Evolutionary conservation across 2,797 vertebrate genomes (phyloP).

Genomic region (Pseudochaenichthys georgianus): DNA sequence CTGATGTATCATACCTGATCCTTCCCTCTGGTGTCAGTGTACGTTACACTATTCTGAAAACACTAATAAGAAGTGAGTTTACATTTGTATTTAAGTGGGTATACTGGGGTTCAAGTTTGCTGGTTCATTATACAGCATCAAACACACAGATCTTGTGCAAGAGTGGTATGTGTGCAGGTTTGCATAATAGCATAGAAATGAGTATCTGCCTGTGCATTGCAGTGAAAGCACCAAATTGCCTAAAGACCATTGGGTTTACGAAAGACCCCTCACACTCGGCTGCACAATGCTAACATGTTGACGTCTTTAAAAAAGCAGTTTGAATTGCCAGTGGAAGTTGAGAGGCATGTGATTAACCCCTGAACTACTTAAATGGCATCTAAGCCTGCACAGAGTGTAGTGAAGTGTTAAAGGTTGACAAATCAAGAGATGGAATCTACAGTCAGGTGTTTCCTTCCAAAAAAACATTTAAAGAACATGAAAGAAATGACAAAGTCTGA

Average conservation of each 20-base stretch:
- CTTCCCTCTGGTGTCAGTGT: not conserved
- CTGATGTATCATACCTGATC: not conserved
- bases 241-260: constrained; percentile 9
- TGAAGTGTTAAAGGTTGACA: not conserved
- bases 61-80: not conserved
- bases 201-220: not conserved
- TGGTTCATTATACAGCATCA: not conserved
- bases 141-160: not conserved
- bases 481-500: not conserved
- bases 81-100: constrained; percentile 4
- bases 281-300: constrained; percentile 32
- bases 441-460: not conserved
- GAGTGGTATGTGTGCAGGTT: not conserved
- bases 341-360: constrained; percentile 38
- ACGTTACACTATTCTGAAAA: not conserved
- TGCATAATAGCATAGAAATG: not conserved
- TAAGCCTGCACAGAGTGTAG: not conserved
- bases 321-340: constrained; percentile 8
- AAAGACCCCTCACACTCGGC: constrained; percentile 22
- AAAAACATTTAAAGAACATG: not conserved
- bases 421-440: not conserved
- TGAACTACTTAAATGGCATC: constrained; percentile 12
- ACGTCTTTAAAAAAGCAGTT: constrained; percentile 15
- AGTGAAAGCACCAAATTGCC: not conserved
- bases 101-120: not conserved